Base-by-base conservation (phyloP, 2,113 vertebrate species). In the Gavia stellata region DNA sequence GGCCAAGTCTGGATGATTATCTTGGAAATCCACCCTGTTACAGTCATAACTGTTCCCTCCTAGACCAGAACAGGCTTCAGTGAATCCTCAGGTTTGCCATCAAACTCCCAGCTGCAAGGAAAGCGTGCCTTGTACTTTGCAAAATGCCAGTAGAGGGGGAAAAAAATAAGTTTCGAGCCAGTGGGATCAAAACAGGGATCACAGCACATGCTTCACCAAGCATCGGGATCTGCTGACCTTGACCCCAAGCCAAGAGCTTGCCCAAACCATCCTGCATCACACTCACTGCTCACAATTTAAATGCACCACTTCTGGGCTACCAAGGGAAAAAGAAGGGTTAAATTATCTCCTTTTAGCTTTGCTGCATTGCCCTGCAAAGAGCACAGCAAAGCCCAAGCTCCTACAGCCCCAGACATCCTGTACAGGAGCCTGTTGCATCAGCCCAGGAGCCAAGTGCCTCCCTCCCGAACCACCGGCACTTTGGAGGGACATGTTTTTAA, bases 361-460 rank as follows among this genome's bases (percentile, higher is more conserved):
- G 0, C 9, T 26, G 38, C 1, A 3, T 29, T 36, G 10, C 29
- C 66, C 42, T 8, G 42, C 12, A 7, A 4, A 2, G 36, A 52
- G 47, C 29, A 50, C n/a, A 29, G 50, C 53, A 12, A n/a, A 81
- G 33, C 50, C 40, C 50, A 4, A 29, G 31, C 67, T 68, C 61
- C 3, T 0, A 12, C 36, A 66, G 63, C 63, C 31, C 34, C 33
- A 17, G 7, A 4, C 34, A 58, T 17, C 66, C 42, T 10, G 1
- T 1, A 1, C 21, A 7, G 23, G 56, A 79, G 59, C 65, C 72
- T 63, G 44, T 19, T 65, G 73, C 67, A n/a, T 26, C 42, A 79
- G 34, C 49, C 55, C 17, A 6, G 58, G 29, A 52, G 62, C 44
- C 66, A 19, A 67, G 26, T 1, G 1, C 36, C 47, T 73, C 47